Percentiles rank a stretch among this genome's conserved stretches.
phyloP scores from a whole-genome alignment of 2,113 vertebrate genomes.

The Zapornia atra region DNA sequence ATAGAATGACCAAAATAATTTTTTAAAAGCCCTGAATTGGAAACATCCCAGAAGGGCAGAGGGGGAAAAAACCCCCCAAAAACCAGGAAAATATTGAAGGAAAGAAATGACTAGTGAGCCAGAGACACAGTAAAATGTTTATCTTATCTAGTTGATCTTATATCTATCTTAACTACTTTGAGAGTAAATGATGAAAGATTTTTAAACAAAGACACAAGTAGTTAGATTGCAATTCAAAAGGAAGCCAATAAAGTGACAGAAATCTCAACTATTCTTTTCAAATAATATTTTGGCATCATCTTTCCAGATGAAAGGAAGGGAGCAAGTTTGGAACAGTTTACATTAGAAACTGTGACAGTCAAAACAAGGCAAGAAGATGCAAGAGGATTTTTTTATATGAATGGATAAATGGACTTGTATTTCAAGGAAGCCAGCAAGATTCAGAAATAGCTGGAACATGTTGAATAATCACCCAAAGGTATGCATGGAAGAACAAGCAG shows the following conservation, averaged over 20 bases:
- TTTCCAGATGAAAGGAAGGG: background rate
- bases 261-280: background rate
- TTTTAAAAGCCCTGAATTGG: background rate
- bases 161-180: background rate
- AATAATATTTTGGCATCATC: background rate
- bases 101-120: background rate
- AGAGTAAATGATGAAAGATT: background rate
- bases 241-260: background rate
- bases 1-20: background rate
- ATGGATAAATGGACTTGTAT: background rate
- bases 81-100: background rate
- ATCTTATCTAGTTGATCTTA: background rate
- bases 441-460: background rate
- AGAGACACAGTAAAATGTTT: background rate
- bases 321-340: background rate
- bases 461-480: background rate
- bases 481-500: accelerated
- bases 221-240: background rate
- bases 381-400: background rate
- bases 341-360: background rate
- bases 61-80: no score
- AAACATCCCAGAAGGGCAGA: background rate
- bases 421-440: background rate
- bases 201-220: background rate
- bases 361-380: background rate